These are phyloP conservation scores for Grammomys dolichurus DNA, from an alignment of 2,113 vertebrate genomes.

Conservation along the genomic window DNA sequence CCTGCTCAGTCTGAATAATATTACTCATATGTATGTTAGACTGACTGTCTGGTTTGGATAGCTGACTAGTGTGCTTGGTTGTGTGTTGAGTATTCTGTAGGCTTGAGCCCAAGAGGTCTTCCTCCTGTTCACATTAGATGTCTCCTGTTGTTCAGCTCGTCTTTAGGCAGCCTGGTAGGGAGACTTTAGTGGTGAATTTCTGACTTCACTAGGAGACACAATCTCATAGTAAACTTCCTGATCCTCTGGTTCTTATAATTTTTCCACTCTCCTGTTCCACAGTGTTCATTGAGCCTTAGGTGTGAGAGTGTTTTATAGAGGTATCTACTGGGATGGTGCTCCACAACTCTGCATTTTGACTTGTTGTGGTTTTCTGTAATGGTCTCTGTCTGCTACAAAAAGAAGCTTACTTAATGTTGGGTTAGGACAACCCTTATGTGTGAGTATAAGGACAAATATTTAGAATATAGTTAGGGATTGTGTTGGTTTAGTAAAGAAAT, in stretches of 20 bases:
- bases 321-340: neutral
- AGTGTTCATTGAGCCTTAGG: neutral
- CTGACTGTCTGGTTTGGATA: neutral
- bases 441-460: neutral
- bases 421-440: neutral
- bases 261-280: neutral
- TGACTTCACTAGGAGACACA: neutral
- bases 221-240: neutral
- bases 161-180: neutral
- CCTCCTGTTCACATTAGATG: neutral
- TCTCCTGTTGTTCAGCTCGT: neutral
- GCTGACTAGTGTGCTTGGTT: neutral
- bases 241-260: neutral
- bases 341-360: neutral
- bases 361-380: neutral
- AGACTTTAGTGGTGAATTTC: neutral
- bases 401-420: neutral
- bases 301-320: neutral
- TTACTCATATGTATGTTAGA: neutral
- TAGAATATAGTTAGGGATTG: neutral
- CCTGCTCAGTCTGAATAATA: neutral
- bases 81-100: neutral
- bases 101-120: neutral
- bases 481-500: neutral
- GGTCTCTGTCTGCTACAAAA: neutral